These are phyloP conservation scores for Mactromeris polynyma DNA, from an alignment of 2,888 invertebrate species.

Conservation along the genomic window DNA sequence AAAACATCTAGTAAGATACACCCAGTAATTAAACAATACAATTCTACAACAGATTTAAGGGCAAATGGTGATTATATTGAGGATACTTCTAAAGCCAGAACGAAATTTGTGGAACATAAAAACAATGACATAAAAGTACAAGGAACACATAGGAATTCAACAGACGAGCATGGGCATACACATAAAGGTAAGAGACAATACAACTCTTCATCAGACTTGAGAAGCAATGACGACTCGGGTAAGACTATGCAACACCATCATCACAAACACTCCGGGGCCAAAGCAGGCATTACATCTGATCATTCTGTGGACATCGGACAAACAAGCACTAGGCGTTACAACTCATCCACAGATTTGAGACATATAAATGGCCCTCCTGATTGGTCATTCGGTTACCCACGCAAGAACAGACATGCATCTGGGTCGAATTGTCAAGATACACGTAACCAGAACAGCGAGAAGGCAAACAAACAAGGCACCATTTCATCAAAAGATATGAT, in stretches of 20 bases:
- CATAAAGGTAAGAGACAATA: neutral
- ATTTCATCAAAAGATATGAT: neutral
- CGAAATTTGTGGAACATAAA: neutral
- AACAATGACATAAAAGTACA: neutral
- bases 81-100: neutral
- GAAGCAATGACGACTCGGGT: neutral
- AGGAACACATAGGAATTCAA: neutral
- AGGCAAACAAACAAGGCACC: neutral
- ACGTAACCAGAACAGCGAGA: neutral
- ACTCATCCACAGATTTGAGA: conserved; percentile 36
- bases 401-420: conserved; percentile 36
- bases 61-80: neutral
- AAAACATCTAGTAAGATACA: neutral
- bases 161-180: neutral
- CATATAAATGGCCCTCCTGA: conserved; percentile 27
- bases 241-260: neutral
- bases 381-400: conserved; percentile 67
- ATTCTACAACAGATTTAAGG: conserved; percentile 27
- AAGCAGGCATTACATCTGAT: neutral
- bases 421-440: neutral
- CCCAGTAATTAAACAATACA: conserved; percentile 1
- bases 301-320: neutral
- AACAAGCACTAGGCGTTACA: neutral
- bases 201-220: neutral
- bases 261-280: neutral